phyloP scores from a whole-genome alignment of 2,888 invertebrate genomes.

The Troglohyphantes excavatus region DNA sequence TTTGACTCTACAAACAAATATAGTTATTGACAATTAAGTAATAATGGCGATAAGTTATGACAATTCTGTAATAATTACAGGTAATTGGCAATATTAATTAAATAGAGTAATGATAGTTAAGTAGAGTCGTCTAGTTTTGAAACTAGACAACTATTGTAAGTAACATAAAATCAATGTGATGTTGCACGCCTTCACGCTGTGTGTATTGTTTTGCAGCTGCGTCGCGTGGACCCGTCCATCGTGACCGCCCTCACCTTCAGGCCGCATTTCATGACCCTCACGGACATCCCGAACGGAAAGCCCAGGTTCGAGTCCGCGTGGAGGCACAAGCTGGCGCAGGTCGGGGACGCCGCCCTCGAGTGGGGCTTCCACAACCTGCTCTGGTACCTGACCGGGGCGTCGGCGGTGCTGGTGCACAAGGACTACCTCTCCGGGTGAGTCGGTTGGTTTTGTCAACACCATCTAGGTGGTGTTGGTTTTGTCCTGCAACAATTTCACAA shows the following conservation, averaged over 20 bases:
- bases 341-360: conserved; percentile 85
- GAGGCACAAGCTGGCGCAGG: conserved; percentile 84
- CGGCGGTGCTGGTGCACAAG: conserved; percentile 88
- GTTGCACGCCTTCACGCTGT: too few species aligned
- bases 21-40: too few species aligned
- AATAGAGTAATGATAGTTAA: neutral
- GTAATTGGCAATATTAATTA: too few species aligned
- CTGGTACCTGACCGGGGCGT: conserved; percentile 86
- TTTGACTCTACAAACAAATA: too few species aligned
- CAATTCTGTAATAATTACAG: too few species aligned
- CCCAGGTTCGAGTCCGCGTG: conserved; percentile 81
- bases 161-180: too few species aligned
- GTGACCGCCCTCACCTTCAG: conserved; percentile 90
- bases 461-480: too few species aligned
- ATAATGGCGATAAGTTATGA: too few species aligned
- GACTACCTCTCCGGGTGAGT: conserved; percentile 84
- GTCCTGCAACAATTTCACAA: too few species aligned
- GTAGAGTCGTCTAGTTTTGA: neutral
- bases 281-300: conserved; percentile 83
- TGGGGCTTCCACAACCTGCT: conserved; percentile 85
- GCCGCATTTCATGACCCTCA: conserved; percentile 87
- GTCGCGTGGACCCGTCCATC: conserved; percentile 86
- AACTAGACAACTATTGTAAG: neutral
- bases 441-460: too few species aligned
- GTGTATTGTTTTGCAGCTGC: conserved; percentile 82